Conservation (phyloP, 2,888 invertebrate species). For the Lasioglossum villosulum region DNA sequence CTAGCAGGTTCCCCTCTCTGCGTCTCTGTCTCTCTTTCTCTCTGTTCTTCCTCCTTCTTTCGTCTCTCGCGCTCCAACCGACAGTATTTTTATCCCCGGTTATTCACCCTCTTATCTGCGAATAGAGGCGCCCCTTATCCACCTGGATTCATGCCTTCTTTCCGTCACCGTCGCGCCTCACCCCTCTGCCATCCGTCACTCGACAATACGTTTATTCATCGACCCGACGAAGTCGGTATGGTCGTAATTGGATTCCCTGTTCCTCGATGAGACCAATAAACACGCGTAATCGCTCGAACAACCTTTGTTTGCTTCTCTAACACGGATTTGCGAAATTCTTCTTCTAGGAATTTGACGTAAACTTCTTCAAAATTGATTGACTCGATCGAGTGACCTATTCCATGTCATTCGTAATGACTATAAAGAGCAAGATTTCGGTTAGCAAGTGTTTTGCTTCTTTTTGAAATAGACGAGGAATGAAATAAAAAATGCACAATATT, state of each 20-base stretch:
- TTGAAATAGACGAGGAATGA: not conserved
- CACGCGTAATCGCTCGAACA: not conserved
- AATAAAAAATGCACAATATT: not conserved
- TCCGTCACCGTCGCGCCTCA: not conserved
- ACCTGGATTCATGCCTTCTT: conserved; percentile 54
- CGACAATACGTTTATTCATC: conserved; percentile 19
- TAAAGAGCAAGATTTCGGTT: too few species aligned
- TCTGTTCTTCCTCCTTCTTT: conserved; percentile 45
- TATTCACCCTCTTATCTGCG: conserved; percentile 82
- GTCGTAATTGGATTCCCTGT: not conserved
- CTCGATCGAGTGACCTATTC: not conserved
- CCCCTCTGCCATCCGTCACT: not conserved
- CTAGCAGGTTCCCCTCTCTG: conserved; percentile 69
- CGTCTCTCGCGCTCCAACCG: conserved; percentile 66
- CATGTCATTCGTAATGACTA: not conserved
- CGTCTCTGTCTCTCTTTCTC: conserved; percentile 41
- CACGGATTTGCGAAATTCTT: not conserved
- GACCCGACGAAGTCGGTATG: not conserved
- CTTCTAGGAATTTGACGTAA: not conserved
- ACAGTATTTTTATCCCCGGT: conserved; percentile 83
- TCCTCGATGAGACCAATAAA: not conserved
- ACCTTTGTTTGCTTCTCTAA: not conserved
- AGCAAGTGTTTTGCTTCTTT: not conserved
- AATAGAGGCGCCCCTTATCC: conserved; percentile 69
- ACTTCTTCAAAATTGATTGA: not conserved